Base-by-base conservation (phyloP, 2,888 invertebrate species). In the Drosophila hamatofila region DNA sequence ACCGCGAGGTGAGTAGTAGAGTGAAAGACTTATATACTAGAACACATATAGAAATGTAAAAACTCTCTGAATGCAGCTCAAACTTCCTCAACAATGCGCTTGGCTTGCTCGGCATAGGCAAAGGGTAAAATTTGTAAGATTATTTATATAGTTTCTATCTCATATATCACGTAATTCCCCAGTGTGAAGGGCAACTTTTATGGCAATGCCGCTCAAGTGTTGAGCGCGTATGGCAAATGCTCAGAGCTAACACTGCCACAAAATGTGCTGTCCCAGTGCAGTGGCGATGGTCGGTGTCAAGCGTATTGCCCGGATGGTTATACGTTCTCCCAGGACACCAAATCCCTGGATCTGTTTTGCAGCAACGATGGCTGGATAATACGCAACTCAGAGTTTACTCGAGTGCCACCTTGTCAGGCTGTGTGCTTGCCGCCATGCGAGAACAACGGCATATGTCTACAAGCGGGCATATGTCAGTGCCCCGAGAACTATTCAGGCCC, bases 391-490 rank as follows among this genome's bases (percentile, higher is more conserved):
- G 83, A 75, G 27, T 87, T 93, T 44, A 89, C 88, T 0, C 78
- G 83, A 0, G 92, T 95, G 37, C 95, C 95, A 3, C 92, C 94
- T n/a, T 96, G 96, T 83, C 94, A 95, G 93, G 97, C 96, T 0
- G 94, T 95, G 78, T 98, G 98, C 90, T 91, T 94, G 23, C 96
- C 96, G 0, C 93, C 94, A 0, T 98, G 98, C 91, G 94, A 95
- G 90, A 97, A 98, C 92, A 96, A 95, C 60, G 98, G 98, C 1
- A 95, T 96, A 56, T 98, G 98, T 88, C 91, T 96, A 4, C 94
- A 94, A 30, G 96, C 96, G 0, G 96, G 97, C 90, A 93, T 95
- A 0, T 98, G 98, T 88, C 93, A 95, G 44, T 98, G 98, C 84
- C 94, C 96, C 0, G 94, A 95, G 54, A 95, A 95, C 89, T 97